Conservation (phyloP, 2,888 invertebrate genomes). For the Subacronicta megacephala region DNA sequence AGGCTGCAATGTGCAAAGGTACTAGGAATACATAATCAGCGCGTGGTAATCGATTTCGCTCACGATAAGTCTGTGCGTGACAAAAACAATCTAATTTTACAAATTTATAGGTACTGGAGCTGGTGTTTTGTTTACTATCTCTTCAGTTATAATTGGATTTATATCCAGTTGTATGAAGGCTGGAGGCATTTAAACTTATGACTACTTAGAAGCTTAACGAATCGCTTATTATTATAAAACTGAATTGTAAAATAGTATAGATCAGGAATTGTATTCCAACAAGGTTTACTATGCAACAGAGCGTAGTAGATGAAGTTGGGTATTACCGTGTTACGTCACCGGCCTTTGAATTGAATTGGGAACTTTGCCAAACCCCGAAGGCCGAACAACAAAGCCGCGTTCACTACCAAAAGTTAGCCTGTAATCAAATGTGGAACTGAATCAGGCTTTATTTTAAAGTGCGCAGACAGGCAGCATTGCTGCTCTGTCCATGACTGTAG, state of each 20-base stretch:
- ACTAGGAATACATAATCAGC: background rate
- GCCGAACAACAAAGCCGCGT: conserved; percentile 12
- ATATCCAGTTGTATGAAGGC: too few relatives aligned
- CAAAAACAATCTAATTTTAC: too few relatives aligned
- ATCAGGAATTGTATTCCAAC: conserved; percentile 1
- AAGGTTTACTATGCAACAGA: conserved; percentile 8
- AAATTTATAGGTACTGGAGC: too few relatives aligned
- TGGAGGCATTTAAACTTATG: too few relatives aligned
- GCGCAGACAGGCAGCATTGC: too few relatives aligned
- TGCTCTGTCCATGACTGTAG: too few relatives aligned
- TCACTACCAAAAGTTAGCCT: conserved; percentile 10
- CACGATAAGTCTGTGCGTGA: background rate
- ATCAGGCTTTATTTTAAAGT: conserved; percentile 2
- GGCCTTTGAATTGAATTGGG: conserved; percentile 16
- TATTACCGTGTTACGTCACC: conserved; percentile 17
- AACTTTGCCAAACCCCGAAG: conserved; percentile 28
- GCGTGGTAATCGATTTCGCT: background rate
- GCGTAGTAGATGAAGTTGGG: conserved; percentile 11
- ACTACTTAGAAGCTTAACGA: too few relatives aligned
- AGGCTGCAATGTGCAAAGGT: background rate
- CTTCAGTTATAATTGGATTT: too few relatives aligned
- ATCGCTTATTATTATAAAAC: too few relatives aligned
- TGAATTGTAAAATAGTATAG: background rate
- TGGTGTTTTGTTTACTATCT: too few relatives aligned
- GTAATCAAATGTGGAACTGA: background rate